Evolutionary conservation across 1,140 invertebrate species (phyloP).

Genomic region (Chymomyza costata): DNA sequence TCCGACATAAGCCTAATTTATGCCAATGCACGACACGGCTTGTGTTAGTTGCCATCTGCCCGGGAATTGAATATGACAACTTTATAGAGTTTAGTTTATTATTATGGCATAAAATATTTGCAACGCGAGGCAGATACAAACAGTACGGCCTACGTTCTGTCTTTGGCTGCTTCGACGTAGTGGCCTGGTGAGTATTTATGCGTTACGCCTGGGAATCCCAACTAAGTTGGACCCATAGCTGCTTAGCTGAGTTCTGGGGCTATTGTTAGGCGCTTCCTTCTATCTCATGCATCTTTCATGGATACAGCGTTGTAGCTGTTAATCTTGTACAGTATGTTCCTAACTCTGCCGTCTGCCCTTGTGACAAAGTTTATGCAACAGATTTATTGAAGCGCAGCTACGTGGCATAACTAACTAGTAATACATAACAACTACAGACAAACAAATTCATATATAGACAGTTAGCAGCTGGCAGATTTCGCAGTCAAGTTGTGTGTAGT

Average conservation of each 20-base stretch:
- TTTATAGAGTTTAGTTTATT: conserved; percentile 69
- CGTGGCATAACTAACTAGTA: conserved; percentile 36
- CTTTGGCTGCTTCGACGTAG: conserved; percentile 5
- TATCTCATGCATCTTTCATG: conserved; percentile 65
- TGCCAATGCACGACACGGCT: conserved; percentile 39
- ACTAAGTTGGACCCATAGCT: background rate
- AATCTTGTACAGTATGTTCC: conserved; percentile 39
- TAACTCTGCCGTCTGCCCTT: background rate
- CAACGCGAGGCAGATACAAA: conserved; percentile 25
- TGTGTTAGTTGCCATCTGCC: background rate
- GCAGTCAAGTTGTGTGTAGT: conserved; percentile 30
- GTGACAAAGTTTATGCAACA: conserved; percentile 61
- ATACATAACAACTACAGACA: background rate
- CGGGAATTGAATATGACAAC: conserved; percentile 66
- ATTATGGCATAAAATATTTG: conserved; percentile 68
- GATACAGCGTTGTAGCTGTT: conserved; percentile 24
- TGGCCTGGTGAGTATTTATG: background rate
- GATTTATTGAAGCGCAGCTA: conserved; percentile 57
- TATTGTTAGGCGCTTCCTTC: conserved; percentile 1
- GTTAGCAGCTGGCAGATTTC: conserved; percentile 42
- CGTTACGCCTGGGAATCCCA: too few species aligned
- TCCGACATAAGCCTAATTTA: conserved; percentile 62
- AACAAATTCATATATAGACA: too few species aligned
- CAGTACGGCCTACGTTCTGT: background rate
- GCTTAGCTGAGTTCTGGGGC: conserved; percentile 29